Evolutionary conservation across 2,888 invertebrate species (phyloP), one percentile per base, ranked within the genome.

Genomic region (Pherbina coryleti): DNA sequence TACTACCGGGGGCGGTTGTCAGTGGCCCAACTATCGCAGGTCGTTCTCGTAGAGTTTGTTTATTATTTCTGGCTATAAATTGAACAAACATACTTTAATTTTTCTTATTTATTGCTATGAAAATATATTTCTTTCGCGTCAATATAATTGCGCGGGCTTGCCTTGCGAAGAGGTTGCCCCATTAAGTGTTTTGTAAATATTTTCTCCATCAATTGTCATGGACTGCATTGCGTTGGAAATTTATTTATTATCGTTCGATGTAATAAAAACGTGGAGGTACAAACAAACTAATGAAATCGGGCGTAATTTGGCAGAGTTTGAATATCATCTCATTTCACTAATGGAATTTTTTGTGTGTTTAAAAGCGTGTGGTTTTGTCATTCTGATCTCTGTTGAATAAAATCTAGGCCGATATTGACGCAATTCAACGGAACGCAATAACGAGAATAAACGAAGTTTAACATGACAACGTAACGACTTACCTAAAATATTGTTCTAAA

Each of bases 181-280:
- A 31, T 19, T 75, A 31, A 78, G 77, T 74, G 77, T 60, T 78
- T 69, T 55, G 74, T 62, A 74, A 78, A 74, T 78, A 74, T 74
- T 74, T 67, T 19, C 57, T 8, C 49, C 2, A 34, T 28, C 69
- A 66, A 75, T 74, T 73, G 75, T 75, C 75, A 31, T 53, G 19
- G n/a, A 67, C 19, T 55, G 64, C 4, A 53, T 3, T 57, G 44
- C 25, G 51, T 25, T 57, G 51, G 5, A 75, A 75, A 64, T 64
- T 31, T 3, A 66, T 62, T 69, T 75, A 69, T 44, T 57, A 67
- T 25, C 44, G 14, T 28, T 51, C 49, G 72, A 37, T 60, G 57
- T 17, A 72, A 44, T 44, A 44, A 44, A 44, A 44, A 37, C 37
- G 37, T 7, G 7, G 37, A 37, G 8, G 1, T 7, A 37, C 37